Base-by-base conservation (phyloP, 2,888 invertebrate species). In the Erpobdella octoculata region DNA sequence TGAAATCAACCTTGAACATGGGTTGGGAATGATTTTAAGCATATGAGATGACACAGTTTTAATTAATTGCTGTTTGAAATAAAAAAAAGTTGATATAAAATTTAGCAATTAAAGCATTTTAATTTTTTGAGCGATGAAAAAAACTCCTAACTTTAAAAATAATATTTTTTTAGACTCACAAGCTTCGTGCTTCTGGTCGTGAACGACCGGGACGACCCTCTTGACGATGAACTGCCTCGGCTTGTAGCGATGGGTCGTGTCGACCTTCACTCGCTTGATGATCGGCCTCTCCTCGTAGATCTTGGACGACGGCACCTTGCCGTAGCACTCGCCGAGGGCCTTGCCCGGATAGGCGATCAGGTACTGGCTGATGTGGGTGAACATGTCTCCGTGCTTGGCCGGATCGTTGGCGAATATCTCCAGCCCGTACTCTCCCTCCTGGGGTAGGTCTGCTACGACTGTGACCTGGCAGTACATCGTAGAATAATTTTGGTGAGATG, bases 321-420 rank as follows among this genome's bases (percentile, higher is more conserved):
- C 69, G 25, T 48, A 33, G 18, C n/a, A 31, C 36, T 69, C 69
- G 31, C n/a, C 18, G 35, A 69, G 12, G 35, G 48, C 58, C 53
- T 69, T 69, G 15, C 69, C 69, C 15, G 69, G 69, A 35, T 69
- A 69, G 33, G 69, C 69, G 5, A 69, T 15, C 48, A 69, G 31
- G 58, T 69, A 69, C 58, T 69, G 69, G 25, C 69, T 77, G 74
- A 78, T 76, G 74, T 78, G 78, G 12, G 78, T 78, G 75, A 77
- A 78, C 59, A 77, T 77, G 73, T 78, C 78, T 0, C 77, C 83
- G 73, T 83, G 82, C 72, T 79, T 80, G 37, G 77, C 78, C 0
- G 82, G 83, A 72, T 83, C 82, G 73, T 83, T 83, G 59, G 82
- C 83, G 71, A 83, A 83, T 46, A 83, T 77, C 76, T 83, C 83